Base-by-base conservation (phyloP, 2,113 vertebrate genomes). In the Etheostoma cragini region DNA sequence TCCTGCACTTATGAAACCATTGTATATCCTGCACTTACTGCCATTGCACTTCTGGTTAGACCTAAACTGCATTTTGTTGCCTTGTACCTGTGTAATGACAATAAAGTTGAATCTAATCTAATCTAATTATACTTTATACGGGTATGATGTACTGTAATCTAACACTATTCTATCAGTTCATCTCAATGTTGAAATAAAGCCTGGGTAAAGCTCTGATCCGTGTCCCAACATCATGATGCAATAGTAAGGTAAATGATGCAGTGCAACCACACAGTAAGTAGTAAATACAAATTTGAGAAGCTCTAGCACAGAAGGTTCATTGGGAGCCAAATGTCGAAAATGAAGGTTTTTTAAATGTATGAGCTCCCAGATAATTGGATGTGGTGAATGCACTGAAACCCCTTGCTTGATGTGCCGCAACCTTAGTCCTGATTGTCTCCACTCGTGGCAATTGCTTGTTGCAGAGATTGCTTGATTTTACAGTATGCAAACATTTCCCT, bases 351-450 rank as follows among this genome's bases (percentile, higher is more conserved):
- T 10, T 72, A 66, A 81, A 84, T 64, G 52, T 85, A 88, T 87
- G 69, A 85, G 84, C 62, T 85, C 46, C 38, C 53, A 70, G 72
- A 84, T 90, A 82, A 90, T 81, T 84, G 72, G 72, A 87, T 81
- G 60, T 66, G 71, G 60, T 78, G 57, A 82, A 91, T 84, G 87
- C 76, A 68, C 56, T 63, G 81, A 85, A 72, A 76, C 65, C 63
- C 54, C 63, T 81, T 50, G 58, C 80, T 89, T 85, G 81, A 89
- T 78, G 85, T 77, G 76, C 76, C 17, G 19, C 66, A 80, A 74
- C 78, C 77, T 81, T 71, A 38, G 50, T 70, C 72, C 60, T 90
- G 84, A 92, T 91, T 88, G 89, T 90, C 89, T 90, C 67, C 30
- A 30, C 61, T 84, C 65, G 62, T 52, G 76, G 87, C 78, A 74